A percentile compares a stretch with the other conserved stretches of the same genome.
Evolutionary conservation across 2,113 vertebrate genomes (phyloP).

Genomic region (Cavia porcellus): DNA sequence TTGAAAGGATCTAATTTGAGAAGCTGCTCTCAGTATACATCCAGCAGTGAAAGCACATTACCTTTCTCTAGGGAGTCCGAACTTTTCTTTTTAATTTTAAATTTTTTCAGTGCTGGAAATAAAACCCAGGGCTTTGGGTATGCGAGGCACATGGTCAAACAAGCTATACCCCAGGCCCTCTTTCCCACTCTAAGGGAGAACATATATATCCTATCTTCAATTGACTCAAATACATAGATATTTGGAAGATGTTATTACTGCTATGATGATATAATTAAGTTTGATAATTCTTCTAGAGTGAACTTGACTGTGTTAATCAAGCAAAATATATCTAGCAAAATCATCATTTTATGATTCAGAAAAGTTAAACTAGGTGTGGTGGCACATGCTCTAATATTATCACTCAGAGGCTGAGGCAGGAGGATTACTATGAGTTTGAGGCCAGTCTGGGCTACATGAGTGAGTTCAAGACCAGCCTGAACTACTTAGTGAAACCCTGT

Average conservation of each 20-base stretch:
- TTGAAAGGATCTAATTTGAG: constrained; percentile 27
- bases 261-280: neutral
- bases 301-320: constrained; percentile 24
- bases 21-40: neutral
- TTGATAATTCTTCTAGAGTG: constrained; percentile 23
- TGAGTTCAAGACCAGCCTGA: neutral
- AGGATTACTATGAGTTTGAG: neutral
- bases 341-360: constrained; percentile 11
- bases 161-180: neutral
- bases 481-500: neutral
- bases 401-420: neutral
- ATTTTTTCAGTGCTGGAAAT: neutral
- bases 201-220: neutral
- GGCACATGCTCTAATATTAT: neutral
- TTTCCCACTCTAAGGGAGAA: neutral
- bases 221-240: neutral
- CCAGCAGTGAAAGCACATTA: neutral
- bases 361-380: neutral
- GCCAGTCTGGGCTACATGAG: neutral
- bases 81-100: neutral
- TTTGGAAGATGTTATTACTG: neutral
- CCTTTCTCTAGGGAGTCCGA: neutral
- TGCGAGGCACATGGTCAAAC: neutral
- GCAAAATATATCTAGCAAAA: constrained; percentile 23
- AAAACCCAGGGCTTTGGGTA: neutral